phyloP scores from a whole-genome alignment of 2,797 vertebrate genomes.

The Oceanodroma leucorhoa region DNA sequence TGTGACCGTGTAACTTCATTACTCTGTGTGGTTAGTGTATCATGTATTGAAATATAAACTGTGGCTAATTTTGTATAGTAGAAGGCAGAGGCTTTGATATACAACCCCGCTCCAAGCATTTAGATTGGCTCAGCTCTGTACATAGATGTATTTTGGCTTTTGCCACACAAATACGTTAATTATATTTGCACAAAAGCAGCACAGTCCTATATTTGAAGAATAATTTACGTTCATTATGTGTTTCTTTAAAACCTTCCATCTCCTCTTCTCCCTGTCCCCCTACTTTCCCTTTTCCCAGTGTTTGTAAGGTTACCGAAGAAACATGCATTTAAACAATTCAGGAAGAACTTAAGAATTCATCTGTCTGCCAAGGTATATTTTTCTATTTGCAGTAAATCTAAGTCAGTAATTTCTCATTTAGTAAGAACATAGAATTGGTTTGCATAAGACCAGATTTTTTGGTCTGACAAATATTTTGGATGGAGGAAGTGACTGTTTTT shows the following conservation, averaged over 20 bases:
- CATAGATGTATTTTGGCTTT: neutral
- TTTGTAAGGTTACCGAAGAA: constrained; percentile 67
- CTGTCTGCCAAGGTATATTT: constrained; percentile 49
- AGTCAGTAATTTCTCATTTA: neutral
- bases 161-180: neutral
- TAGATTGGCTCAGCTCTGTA: neutral
- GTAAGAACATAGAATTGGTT: neutral
- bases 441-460: neutral
- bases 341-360: constrained; percentile 53
- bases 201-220: neutral
- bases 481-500: neutral
- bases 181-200: neutral
- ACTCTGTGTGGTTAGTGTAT: neutral
- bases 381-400: constrained; percentile 30
- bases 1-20: neutral
- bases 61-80: neutral
- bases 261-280: constrained; percentile 24
- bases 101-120: constrained; percentile 10
- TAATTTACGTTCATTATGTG: neutral
- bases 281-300: constrained; percentile 44
- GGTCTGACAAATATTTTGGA: neutral
- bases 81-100: neutral
- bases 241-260: constrained; percentile 58
- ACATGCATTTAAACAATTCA: constrained; percentile 62
- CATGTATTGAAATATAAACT: neutral